Evolutionary conservation across 2,113 vertebrate species (phyloP), one percentile per base, ranked within the genome.

Genomic region (Xerus inauris): DNA sequence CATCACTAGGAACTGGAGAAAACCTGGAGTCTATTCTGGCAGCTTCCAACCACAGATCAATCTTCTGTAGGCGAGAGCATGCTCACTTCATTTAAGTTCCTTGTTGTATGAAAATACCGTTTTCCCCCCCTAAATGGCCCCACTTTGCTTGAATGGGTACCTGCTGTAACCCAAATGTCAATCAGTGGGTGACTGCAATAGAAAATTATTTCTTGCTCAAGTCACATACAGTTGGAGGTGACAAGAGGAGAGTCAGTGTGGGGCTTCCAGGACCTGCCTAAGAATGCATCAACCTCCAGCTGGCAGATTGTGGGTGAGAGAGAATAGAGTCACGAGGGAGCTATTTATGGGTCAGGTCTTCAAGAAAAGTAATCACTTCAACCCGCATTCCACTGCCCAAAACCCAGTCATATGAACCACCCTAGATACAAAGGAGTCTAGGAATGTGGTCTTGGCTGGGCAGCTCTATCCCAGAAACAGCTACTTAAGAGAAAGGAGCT

Each of bases 351-450:
- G 45, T 20, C 45, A 45, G 40, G 5, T 62, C 84, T 84, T 90
- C 22, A 92, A 89, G 49, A 95, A 38, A 72, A 86, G 42, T 77
- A 40, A 91, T 83, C 47, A n/a, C 71, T 91, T 83, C 51, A 65
- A 30, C 80, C 38, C 57, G 80, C 49, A 87, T 54, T 69, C 77
- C 38, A 35, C 35, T 59, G 89, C 45, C 57, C 35, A 19, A 40
- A 85, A 75, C 26, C 54, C 83, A 49, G 92, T 65, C 76, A 54
- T 9, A 17, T 19, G 65, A 87, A 62, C 85, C 13, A 76, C 16
- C 26, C 38, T 30, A 2, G 76, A 19, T 81, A 88, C 45, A 84
- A 82, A 72, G 9, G 47, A 3, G 7, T 82, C 59, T 94, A 67
- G 65, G 40, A 94, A 91, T 75, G 64, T 22, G 38, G 54, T 42